Percentiles rank a stretch among this genome's conserved stretches.
Conservation (phyloP, 2,113 vertebrate species). For the Ifrita kowaldi region DNA sequence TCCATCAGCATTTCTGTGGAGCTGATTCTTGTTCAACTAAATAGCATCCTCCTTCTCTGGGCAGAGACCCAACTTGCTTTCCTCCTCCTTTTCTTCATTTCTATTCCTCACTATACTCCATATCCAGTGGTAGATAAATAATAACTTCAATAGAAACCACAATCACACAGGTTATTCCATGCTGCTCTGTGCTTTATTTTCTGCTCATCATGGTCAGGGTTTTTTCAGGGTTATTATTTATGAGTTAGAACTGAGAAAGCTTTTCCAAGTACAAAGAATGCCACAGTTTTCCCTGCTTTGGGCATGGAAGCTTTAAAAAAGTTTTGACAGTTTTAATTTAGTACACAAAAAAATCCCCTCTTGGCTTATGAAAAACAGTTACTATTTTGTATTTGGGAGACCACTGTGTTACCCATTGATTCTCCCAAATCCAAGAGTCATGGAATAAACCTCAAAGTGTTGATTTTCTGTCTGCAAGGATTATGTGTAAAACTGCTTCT, state of each 20-base stretch:
- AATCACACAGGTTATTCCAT: not conserved
- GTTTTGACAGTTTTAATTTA: not conserved
- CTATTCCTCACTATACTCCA: not conserved
- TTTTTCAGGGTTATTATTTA: not conserved
- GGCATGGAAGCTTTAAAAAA: not conserved
- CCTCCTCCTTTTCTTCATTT: not conserved
- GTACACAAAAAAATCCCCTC: not conserved
- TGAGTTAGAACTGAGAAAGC: not conserved
- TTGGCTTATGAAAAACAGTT: not conserved
- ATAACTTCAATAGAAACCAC: not conserved
- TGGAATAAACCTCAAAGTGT: not conserved
- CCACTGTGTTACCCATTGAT: not conserved
- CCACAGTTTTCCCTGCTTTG: not conserved
- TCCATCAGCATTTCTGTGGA: not conserved
- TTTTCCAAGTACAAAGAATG: not conserved
- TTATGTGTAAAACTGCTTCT: slow-evolving; percentile 8
- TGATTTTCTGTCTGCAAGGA: not conserved
- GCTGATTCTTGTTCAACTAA: not conserved
- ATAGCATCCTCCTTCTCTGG: not conserved
- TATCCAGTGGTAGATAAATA: not conserved
- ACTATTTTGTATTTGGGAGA: not conserved
- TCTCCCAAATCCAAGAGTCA: not conserved
- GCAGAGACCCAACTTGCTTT: not conserved
- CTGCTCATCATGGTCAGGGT: not conserved
- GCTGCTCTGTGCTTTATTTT: not conserved